Conservation (phyloP, 2,113 vertebrate species). For the Elachura formosa region DNA sequence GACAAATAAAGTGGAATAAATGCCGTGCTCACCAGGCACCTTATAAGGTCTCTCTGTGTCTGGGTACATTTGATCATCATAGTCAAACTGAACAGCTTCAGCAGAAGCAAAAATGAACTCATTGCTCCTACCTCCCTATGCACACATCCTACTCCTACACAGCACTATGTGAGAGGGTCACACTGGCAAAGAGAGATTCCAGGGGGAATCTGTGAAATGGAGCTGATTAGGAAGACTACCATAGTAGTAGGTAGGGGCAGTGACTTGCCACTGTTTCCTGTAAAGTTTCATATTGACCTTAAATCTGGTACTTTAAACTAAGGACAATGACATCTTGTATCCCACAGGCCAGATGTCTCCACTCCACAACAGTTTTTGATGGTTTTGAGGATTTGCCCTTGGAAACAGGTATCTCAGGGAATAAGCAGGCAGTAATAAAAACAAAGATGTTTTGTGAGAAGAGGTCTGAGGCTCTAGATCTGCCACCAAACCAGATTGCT, state of each 20-base stretch:
- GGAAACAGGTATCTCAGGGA: background rate
- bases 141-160: background rate
- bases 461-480: background rate
- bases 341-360: background rate
- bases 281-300: background rate
- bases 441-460: background rate
- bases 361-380: background rate
- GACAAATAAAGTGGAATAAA: background rate
- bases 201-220: background rate
- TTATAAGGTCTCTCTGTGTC: background rate
- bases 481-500: background rate
- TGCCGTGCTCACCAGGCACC: background rate
- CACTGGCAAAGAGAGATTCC: background rate
- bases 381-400: background rate
- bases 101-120: background rate
- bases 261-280: background rate
- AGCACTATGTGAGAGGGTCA: background rate
- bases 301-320: background rate
- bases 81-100: background rate
- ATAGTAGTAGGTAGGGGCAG: background rate
- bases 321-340: background rate
- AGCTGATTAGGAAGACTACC: background rate
- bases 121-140: background rate
- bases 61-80: background rate
- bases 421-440: background rate